phyloP scores from a whole-genome alignment of 2,888 invertebrate species.

The Melipona beecheii region DNA sequence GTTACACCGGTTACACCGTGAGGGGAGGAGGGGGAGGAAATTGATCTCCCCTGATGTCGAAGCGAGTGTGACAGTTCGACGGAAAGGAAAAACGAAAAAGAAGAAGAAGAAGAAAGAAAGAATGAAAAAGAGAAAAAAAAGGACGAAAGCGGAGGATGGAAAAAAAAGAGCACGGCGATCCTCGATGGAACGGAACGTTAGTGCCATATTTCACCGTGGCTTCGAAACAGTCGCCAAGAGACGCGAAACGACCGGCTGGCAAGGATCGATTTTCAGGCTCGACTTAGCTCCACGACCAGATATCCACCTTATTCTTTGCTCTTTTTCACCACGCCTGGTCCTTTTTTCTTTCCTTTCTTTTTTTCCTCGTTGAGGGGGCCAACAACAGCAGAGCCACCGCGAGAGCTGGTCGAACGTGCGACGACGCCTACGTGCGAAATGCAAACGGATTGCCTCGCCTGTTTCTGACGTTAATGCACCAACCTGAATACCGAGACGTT shows the following conservation, averaged over 20 bases:
- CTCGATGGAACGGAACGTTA: slow-evolving; percentile 63
- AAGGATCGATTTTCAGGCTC: slow-evolving; percentile 61
- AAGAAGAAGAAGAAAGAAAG: background rate
- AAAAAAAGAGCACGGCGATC: slow-evolving; percentile 22
- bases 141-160: background rate
- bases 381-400: slow-evolving; percentile 3
- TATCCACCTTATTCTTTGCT: slow-evolving; percentile 43
- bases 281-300: slow-evolving; percentile 13
- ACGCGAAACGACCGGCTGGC: slow-evolving; percentile 51
- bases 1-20: slow-evolving; percentile 33
- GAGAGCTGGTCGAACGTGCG: slow-evolving; percentile 19
- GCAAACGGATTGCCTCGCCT: slow-evolving; percentile 59
- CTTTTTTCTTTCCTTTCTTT: background rate
- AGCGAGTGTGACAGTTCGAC: slow-evolving; percentile 5
- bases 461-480: slow-evolving; percentile 62
- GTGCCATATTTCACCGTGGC: slow-evolving; percentile 68
- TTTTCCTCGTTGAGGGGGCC: slow-evolving; percentile 3
- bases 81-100: background rate
- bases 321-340: slow-evolving; percentile 29
- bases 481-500: slow-evolving; percentile 48
- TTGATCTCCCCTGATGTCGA: slow-evolving; percentile 50
- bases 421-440: slow-evolving; percentile 46
- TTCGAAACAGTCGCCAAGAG: slow-evolving; percentile 67
- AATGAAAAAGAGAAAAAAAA: background rate
- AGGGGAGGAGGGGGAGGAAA: slow-evolving; percentile 39